Evolutionary conservation across 2,113 vertebrate genomes (phyloP).

Genomic region (Hyaena hyaena): DNA sequence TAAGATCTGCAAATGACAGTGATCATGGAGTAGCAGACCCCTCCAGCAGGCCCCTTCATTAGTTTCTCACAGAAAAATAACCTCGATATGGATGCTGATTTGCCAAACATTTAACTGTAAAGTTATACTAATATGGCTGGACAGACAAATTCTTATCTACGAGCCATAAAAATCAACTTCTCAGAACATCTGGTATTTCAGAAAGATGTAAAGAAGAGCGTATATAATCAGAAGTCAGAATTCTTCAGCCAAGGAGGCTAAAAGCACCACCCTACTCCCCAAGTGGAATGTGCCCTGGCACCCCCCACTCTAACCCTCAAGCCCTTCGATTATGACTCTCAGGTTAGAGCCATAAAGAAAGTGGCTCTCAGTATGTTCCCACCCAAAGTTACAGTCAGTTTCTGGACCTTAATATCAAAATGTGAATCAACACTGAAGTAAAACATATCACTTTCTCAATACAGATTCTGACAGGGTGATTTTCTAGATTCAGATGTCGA

Average conservation of each 20-base stretch:
- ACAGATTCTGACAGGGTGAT: background rate
- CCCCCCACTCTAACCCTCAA: background rate
- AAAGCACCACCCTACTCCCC: background rate
- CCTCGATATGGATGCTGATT: background rate
- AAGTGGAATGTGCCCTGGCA: background rate
- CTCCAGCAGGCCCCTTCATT: background rate
- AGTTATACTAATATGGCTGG: background rate
- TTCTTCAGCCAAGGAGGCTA: background rate
- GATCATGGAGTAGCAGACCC: background rate
- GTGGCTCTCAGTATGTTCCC: background rate
- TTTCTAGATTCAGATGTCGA: background rate
- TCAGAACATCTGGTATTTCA: slow-evolving; percentile 30
- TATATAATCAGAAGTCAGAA: background rate
- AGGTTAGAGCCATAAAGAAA: background rate
- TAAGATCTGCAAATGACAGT: background rate
- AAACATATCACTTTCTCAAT: background rate
- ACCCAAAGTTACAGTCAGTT: background rate
- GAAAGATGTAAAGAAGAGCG: background rate
- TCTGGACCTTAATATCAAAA: slow-evolving; percentile 15
- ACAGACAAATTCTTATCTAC: background rate
- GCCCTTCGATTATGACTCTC: background rate
- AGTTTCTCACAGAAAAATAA: slow-evolving; percentile 37
- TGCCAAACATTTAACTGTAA: background rate
- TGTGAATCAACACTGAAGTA: background rate
- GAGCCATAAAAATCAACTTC: background rate